These are phyloP conservation scores for Phalanger gymnotis DNA, from an alignment of 2,797 vertebrate species.

Conservation along the genomic window DNA sequence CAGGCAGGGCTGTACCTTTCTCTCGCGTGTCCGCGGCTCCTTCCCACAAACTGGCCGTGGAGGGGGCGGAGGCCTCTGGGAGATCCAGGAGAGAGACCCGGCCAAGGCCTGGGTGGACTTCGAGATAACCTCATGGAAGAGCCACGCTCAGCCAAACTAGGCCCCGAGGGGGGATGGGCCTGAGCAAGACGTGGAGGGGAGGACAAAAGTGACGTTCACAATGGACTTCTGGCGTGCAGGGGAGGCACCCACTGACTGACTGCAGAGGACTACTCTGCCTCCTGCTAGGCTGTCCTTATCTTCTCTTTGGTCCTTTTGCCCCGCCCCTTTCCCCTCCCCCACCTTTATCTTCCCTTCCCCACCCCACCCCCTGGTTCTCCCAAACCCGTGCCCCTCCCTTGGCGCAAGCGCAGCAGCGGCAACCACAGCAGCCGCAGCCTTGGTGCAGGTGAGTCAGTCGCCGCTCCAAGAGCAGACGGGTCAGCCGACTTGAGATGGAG, in stretches of 20 bases:
- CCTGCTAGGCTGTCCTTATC: not conserved
- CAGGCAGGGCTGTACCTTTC: not conserved
- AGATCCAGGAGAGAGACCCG: no score
- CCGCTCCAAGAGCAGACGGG: not conserved
- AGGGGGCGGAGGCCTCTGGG: no score
- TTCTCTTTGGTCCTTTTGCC: not conserved
- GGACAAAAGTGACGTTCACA: not conserved
- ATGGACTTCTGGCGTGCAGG: not conserved
- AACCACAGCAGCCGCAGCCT: no score
- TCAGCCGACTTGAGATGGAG: not conserved
- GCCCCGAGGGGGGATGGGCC: not conserved
- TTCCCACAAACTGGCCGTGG: not conserved
- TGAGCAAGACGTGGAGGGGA: not conserved
- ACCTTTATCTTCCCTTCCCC: not conserved
- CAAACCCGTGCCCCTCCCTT: not conserved
- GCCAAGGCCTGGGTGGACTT: no score
- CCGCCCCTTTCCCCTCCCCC: not conserved
- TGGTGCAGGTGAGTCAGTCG: no score
- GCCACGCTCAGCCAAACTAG: not conserved
- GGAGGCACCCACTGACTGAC: not conserved
- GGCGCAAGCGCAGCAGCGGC: not conserved
- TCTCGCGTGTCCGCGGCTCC: accelerated
- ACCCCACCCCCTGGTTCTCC: not conserved
- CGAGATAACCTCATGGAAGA: not conserved
- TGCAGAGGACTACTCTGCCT: not conserved